phyloP scores from a whole-genome alignment of 2,888 invertebrate genomes.

The Drosophila differens region DNA sequence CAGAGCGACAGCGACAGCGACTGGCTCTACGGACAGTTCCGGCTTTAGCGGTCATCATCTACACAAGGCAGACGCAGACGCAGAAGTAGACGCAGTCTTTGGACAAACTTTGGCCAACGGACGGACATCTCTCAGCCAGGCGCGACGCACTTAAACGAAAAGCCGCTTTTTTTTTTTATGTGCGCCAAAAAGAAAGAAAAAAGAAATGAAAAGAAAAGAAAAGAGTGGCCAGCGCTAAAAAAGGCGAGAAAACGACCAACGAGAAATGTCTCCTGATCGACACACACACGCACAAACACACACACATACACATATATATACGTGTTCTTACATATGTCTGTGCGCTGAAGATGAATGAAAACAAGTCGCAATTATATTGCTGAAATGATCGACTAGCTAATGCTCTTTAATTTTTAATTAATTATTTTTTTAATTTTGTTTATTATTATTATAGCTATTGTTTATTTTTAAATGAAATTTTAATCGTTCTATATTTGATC shows the following conservation, averaged over 20 bases:
- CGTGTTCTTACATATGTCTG: conserved; percentile 12
- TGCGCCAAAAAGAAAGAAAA: conserved; percentile 57
- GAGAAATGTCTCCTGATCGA: conserved; percentile 62
- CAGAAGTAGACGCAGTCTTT: conserved; percentile 9
- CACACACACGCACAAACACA: conserved; percentile 10
- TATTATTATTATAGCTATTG: neutral
- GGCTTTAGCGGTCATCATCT: conserved; percentile 67
- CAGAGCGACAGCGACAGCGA: conserved; percentile 38
- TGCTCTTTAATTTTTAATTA: neutral
- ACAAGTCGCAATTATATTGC: conserved; percentile 1
- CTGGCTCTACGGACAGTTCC: conserved; percentile 71
- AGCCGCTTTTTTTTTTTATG: conserved; percentile 66
- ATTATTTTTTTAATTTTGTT: neutral
- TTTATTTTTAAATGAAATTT: neutral
- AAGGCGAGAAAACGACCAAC: conserved; percentile 64
- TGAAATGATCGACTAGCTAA: neutral
- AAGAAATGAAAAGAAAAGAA: conserved; percentile 47
- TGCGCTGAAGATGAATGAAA: conserved; percentile 57
- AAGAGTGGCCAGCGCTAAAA: conserved; percentile 56
- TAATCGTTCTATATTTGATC: neutral
- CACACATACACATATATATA: neutral
- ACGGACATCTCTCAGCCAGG: conserved; percentile 42
- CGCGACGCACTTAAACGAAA: conserved; percentile 73
- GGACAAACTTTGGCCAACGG: neutral
- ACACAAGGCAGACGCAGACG: conserved; percentile 20